phyloP scores from a whole-genome alignment of 2,113 vertebrate species.

The Rhea pennata region DNA sequence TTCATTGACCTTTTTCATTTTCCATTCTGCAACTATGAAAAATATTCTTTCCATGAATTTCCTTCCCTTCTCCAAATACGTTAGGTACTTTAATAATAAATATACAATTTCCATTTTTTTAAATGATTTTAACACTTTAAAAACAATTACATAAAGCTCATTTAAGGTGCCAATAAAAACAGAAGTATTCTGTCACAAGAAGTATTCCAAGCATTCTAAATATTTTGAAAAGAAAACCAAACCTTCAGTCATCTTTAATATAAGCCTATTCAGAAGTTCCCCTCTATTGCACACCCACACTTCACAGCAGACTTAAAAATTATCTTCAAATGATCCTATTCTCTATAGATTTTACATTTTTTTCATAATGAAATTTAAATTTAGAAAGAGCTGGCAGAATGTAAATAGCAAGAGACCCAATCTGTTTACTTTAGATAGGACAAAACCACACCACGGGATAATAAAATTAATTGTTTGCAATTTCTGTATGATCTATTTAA shows the following conservation, averaged over 20 bases:
- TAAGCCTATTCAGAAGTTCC: background rate
- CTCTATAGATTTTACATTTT: background rate
- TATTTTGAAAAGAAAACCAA: slow-evolving; percentile 17
- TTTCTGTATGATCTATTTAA: background rate
- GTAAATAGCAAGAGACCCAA: background rate
- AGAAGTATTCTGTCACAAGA: background rate
- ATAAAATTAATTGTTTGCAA: background rate
- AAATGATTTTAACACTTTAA: background rate
- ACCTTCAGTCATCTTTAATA: background rate
- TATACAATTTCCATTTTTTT: background rate
- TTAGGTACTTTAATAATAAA: background rate
- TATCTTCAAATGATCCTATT: background rate
- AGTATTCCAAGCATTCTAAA: slow-evolving; percentile 31
- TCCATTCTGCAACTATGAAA: background rate
- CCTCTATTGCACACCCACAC: background rate
- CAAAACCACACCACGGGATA: background rate
- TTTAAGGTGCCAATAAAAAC: background rate
- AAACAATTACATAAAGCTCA: background rate
- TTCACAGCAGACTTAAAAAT: background rate
- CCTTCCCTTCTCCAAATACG: background rate
- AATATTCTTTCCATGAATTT: background rate
- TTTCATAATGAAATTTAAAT: background rate
- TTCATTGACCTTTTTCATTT: background rate
- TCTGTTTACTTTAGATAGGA: background rate
- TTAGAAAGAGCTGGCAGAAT: background rate